Evolutionary conservation across 2,113 vertebrate genomes (phyloP).

Genomic region (Phoenicopterus ruber): DNA sequence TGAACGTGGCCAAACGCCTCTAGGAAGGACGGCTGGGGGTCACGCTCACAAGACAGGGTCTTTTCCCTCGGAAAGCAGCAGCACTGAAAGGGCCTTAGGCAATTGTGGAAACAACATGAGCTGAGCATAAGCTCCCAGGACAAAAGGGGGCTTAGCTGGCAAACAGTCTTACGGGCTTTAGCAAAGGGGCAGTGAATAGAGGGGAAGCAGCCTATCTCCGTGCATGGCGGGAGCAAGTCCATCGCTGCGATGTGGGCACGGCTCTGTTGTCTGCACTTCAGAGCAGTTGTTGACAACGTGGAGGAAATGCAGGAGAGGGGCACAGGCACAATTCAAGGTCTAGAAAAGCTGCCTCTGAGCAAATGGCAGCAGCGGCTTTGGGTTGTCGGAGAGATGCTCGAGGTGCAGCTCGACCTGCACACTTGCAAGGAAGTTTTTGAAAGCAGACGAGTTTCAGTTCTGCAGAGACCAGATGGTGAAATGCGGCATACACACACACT

Average conservation of each 20-base stretch:
- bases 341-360: not conserved
- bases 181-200: not conserved
- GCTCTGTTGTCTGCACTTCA: not conserved
- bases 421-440: not conserved
- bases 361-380: not conserved
- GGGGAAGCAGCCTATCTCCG: not conserved
- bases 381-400: not conserved
- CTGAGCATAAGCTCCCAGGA: not conserved
- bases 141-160: conserved; percentile 25
- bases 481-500: not conserved
- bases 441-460: not conserved
- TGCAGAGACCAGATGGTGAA: not conserved
- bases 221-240: not conserved
- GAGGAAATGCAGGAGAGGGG: not conserved
- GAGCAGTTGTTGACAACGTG: not conserved
- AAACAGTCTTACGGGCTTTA: not conserved
- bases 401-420: not conserved
- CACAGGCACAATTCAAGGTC: not conserved
- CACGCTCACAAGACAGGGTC: not conserved
- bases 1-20: not conserved
- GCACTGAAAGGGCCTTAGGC: not conserved
- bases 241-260: rapidly evolving
- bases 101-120: conserved; percentile 13
- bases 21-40: not conserved
- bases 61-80: not conserved